These are phyloP conservation scores for Fistularia commersonii DNA, from an alignment of 2,797 vertebrate genomes.

Conservation along the genomic window DNA sequence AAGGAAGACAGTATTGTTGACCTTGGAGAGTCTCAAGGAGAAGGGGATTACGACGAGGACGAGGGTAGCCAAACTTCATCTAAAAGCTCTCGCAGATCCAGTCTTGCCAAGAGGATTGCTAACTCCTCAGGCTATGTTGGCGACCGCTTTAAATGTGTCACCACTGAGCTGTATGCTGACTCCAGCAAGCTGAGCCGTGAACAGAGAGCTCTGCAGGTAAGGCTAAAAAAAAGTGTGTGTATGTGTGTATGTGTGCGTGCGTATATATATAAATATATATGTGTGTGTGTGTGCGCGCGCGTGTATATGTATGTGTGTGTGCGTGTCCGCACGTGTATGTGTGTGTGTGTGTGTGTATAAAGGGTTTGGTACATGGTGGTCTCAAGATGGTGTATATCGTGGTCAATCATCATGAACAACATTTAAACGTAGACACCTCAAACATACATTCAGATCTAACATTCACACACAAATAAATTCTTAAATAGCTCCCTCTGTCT, in stretches of 20 bases:
- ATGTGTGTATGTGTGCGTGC: conserved; percentile 12
- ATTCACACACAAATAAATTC: conserved; percentile 32
- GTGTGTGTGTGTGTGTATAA: conserved; percentile 9
- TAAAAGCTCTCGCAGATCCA: conserved; percentile 84
- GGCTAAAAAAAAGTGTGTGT: conserved; percentile 40
- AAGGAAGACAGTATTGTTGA: conserved; percentile 68
- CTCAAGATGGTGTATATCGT: conserved; percentile 23
- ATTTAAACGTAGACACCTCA: conserved; percentile 40
- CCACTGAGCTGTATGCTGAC: conserved; percentile 95
- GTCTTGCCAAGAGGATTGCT: conserved; percentile 93
- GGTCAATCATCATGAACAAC: conserved; percentile 33
- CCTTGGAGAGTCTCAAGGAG: conserved; percentile 70
- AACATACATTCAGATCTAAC: conserved; percentile 39
- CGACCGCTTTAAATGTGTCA: conserved; percentile 97
- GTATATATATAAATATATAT: background rate
- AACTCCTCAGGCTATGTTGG: conserved; percentile 97
- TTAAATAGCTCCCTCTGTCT: conserved; percentile 19
- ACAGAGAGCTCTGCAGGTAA: conserved; percentile 97
- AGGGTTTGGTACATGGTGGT: conserved; percentile 20
- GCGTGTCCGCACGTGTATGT: conserved; percentile 2
- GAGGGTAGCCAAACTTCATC: conserved; percentile 71
- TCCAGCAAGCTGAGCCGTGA: conserved; percentile 98
- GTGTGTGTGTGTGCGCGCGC: too few relatives aligned
- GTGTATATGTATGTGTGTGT: too few relatives aligned
- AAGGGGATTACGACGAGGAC: conserved; percentile 75